A percentile compares a stretch with the other conserved stretches of the same genome.
These are phyloP conservation scores for Dexiosoma caninum DNA, from an alignment of 2,888 invertebrate species.

Conservation along the genomic window DNA sequence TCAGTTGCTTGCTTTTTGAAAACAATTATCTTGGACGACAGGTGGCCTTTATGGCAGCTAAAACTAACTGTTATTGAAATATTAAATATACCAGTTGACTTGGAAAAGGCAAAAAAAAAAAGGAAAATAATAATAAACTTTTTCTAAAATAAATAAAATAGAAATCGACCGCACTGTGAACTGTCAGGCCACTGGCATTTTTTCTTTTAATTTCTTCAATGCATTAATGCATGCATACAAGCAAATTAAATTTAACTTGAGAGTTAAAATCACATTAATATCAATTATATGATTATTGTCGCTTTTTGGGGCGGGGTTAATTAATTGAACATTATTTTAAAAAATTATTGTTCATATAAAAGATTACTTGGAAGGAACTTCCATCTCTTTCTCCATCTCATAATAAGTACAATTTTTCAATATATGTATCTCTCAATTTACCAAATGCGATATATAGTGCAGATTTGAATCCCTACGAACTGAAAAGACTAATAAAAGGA, in stretches of 20 bases:
- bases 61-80: conserved; percentile 23
- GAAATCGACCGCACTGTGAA: not conserved
- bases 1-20: not conserved
- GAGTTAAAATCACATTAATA: conserved; percentile 12
- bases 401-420: no score
- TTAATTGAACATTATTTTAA: no score
- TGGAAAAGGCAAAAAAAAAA: not conserved
- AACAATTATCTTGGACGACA: not conserved
- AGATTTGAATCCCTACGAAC: no score
- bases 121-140: no score
- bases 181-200: not conserved
- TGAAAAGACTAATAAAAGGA: no score
- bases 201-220: not conserved
- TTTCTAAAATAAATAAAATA: not conserved
- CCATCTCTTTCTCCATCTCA: no score
- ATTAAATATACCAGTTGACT: not conserved
- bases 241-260: not conserved
- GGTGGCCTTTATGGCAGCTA: not conserved
- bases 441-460: no score
- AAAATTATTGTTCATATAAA: no score
- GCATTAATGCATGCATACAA: not conserved
- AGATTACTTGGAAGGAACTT: no score
- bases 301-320: no score
- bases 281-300: not conserved
- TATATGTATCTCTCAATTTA: no score